A percentile compares a stretch with the other conserved stretches of the same genome.
These are phyloP conservation scores for Gortyna flavago DNA, from an alignment of 2,888 invertebrate species.

Conservation along the genomic window DNA sequence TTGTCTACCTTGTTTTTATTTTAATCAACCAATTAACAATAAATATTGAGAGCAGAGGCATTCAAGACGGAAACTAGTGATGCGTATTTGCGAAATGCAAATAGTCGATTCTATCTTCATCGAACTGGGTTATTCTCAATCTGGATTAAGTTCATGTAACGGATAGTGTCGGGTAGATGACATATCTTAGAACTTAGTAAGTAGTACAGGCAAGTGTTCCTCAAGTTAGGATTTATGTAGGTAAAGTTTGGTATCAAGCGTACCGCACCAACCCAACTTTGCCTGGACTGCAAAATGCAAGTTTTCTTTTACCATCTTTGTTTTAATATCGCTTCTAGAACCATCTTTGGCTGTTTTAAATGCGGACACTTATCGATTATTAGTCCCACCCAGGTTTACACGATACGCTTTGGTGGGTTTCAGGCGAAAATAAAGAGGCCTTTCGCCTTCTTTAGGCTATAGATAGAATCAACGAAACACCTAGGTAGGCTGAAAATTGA, in stretches of 20 bases:
- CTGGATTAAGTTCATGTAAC: constrained; percentile 40
- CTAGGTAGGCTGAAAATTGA: constrained; percentile 1
- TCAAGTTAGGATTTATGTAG: constrained; percentile 33
- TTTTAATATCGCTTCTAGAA: constrained; percentile 30
- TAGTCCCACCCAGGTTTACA: constrained; percentile 25
- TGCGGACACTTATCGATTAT: constrained; percentile 38
- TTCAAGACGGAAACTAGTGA: constrained; percentile 5
- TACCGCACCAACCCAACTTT: constrained; percentile 24
- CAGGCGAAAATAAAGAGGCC: constrained; percentile 11
- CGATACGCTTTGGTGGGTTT: constrained; percentile 20
- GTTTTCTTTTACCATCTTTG: constrained; percentile 32
- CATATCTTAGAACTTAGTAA: constrained; percentile 43
- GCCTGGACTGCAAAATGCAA: constrained; percentile 28
- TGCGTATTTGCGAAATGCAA: constrained; percentile 21
- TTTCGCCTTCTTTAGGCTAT: constrained; percentile 6
- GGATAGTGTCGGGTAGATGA: constrained; percentile 38
- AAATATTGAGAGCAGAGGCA: not conserved
- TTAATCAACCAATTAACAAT: constrained; percentile 1
- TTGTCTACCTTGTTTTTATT: not conserved
- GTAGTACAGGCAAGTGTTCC: constrained; percentile 32
- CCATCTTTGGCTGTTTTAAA: constrained; percentile 30
- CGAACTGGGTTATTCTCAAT: constrained; percentile 32
- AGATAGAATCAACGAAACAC: constrained; percentile 15
- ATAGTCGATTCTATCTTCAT: constrained; percentile 18
- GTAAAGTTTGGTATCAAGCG: constrained; percentile 44